Evolutionary conservation across 1,140 invertebrate species (phyloP).

Genomic region (Aphidius ervi): DNA sequence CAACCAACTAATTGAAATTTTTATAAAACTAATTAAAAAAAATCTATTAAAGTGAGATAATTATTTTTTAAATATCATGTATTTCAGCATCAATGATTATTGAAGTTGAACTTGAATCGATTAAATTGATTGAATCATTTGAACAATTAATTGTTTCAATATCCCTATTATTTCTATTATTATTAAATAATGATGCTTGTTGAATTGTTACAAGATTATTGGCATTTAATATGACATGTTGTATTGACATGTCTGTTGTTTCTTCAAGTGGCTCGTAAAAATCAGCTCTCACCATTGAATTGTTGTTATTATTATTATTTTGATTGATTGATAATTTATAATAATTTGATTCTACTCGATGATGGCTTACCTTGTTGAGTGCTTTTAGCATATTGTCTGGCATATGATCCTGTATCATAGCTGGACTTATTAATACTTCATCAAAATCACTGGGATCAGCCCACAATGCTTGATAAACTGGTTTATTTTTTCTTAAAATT

Average conservation of each 20-base stretch:
- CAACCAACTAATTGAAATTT: no score
- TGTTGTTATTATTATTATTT: conserved; percentile 24
- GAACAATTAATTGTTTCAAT: conserved; percentile 18
- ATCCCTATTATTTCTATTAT: conserved; percentile 6
- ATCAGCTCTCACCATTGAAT: conserved; percentile 37
- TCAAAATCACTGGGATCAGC: conserved; percentile 83
- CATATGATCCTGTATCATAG: conserved; percentile 93
- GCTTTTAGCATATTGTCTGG: conserved; percentile 84
- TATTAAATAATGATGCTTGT: conserved; percentile 9
- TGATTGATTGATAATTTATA: conserved; percentile 19
- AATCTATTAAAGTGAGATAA: no score
- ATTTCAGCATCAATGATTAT: conserved; percentile 39
- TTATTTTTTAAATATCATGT: conserved; percentile 20
- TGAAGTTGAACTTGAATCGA: conserved; percentile 20
- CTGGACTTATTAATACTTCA: conserved; percentile 86
- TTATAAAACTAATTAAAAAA: no score
- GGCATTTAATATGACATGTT: conserved; percentile 17
- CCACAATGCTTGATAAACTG: conserved; percentile 88
- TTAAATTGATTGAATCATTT: conserved; percentile 11
- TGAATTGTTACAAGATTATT: not conserved
- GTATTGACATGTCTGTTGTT: conserved; percentile 23
- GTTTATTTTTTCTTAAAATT: conserved; percentile 66
- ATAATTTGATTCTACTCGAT: not conserved
- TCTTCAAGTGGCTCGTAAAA: conserved; percentile 45
- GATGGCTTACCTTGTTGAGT: conserved; percentile 72